These are phyloP conservation scores for Gymnocypris eckloni DNA, from an alignment of 2,797 vertebrate species.

Conservation along the genomic window DNA sequence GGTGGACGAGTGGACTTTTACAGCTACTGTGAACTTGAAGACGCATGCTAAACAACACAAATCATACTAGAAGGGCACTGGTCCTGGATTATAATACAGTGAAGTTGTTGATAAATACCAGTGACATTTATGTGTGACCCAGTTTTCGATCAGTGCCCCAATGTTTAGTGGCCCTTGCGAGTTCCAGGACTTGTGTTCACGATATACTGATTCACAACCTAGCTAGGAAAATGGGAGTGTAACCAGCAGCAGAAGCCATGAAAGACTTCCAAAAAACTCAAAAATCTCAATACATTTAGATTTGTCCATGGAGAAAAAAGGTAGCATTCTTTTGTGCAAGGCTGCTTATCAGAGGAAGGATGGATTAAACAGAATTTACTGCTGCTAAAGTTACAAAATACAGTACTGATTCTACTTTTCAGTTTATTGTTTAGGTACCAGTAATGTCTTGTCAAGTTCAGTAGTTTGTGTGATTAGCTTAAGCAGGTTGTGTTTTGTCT, in stretches of 20 bases:
- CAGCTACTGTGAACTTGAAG: not conserved
- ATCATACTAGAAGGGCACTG: slow-evolving; percentile 4
- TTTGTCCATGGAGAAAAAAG: not conserved
- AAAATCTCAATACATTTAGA: not conserved
- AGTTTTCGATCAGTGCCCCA: slow-evolving; percentile 11
- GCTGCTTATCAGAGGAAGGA: slow-evolving; percentile 23
- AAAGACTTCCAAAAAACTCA: not conserved
- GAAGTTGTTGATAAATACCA: slow-evolving; percentile 28
- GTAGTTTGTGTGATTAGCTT: slow-evolving; percentile 7
- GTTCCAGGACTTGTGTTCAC: not conserved
- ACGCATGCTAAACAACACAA: slow-evolving; percentile 21
- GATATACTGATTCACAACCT: not conserved
- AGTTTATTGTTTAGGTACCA: not conserved
- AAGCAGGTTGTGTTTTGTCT: not conserved
- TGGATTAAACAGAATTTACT: not conserved
- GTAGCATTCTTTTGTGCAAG: not conserved
- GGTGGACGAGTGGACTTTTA: not conserved
- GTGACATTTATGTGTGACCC: slow-evolving; percentile 14
- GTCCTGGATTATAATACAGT: slow-evolving; percentile 3
- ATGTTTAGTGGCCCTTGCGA: not conserved
- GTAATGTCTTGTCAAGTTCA: not conserved
- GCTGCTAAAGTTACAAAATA: slow-evolving; percentile 19
- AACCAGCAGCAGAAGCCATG: not conserved
- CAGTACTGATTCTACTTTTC: slow-evolving; percentile 14
- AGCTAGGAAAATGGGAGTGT: not conserved